Conservation (phyloP, 2,113 vertebrate genomes). For the Anguilla rostrata region DNA sequence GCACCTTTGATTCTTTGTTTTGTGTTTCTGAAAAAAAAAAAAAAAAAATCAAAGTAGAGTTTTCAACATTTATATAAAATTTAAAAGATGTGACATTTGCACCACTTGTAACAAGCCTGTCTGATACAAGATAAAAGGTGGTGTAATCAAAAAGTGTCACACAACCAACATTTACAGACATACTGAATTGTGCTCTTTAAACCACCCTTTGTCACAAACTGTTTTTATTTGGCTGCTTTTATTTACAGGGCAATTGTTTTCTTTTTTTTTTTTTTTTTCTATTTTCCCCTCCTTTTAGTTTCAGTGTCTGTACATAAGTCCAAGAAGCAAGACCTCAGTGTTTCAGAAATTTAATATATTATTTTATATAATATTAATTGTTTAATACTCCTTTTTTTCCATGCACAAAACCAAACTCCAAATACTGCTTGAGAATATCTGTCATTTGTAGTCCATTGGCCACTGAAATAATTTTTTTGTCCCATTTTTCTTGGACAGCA, state of each 20-base stretch:
- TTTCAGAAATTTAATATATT: slow-evolving; percentile 54
- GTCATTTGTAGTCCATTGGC: slow-evolving; percentile 64
- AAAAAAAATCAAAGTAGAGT: slow-evolving; percentile 30
- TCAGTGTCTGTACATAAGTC: slow-evolving; percentile 58
- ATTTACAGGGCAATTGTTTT: slow-evolving; percentile 69
- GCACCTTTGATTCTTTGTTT: slow-evolving; percentile 66
- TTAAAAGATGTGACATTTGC: slow-evolving; percentile 63
- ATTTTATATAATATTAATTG: slow-evolving; percentile 52
- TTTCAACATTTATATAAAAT: slow-evolving; percentile 50
- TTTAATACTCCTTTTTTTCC: slow-evolving; percentile 61
- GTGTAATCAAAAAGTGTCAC: slow-evolving; percentile 52
- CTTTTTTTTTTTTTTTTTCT: slow-evolving; percentile 54
- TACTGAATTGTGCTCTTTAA: slow-evolving; percentile 67
- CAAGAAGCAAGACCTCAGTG: slow-evolving; percentile 65
- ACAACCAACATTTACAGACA: slow-evolving; percentile 58
- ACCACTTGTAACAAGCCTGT: slow-evolving; percentile 62
- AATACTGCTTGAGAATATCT: slow-evolving; percentile 61
- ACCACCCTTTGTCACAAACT: slow-evolving; percentile 63
- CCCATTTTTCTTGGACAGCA: slow-evolving; percentile 62
- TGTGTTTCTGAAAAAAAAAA: slow-evolving; percentile 55
- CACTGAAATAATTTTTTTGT: slow-evolving; percentile 62
- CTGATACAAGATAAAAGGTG: slow-evolving; percentile 58
- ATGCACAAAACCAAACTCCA: slow-evolving; percentile 63
- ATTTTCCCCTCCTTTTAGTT: slow-evolving; percentile 49
- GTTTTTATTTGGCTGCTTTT: slow-evolving; percentile 67